Conservation (phyloP, 2,888 invertebrate genomes). For the Dolichopus griseipennis region DNA sequence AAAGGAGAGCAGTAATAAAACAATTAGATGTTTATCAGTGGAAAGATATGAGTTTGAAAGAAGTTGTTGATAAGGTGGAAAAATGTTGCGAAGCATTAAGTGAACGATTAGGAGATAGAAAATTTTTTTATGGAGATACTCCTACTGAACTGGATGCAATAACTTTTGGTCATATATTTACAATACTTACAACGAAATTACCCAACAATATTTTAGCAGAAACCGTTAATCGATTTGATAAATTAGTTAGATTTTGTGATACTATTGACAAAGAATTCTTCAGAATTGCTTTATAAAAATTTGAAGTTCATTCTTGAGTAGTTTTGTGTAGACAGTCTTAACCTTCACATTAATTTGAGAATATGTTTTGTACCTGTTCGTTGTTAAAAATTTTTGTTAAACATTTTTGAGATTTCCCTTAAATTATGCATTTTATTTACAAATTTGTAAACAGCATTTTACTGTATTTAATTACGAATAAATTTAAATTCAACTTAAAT, state of each 20-base stretch:
- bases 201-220: constrained; percentile 75
- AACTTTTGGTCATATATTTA: constrained; percentile 95
- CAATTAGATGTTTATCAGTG: constrained; percentile 72
- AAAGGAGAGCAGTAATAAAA: constrained; percentile 59
- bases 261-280: constrained; percentile 58
- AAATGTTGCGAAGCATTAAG: constrained; percentile 83
- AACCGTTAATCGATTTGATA: constrained; percentile 65
- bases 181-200: constrained; percentile 80
- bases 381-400: too few relatives aligned
- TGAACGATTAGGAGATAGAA: constrained; percentile 67
- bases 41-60: constrained; percentile 67
- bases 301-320: background rate
- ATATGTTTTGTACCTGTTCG: too few relatives aligned
- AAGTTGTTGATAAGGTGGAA: constrained; percentile 61
- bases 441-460: background rate
- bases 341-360: too few relatives aligned
- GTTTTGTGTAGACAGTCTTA: too few relatives aligned
- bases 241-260: constrained; percentile 71
- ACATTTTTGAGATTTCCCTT: too few relatives aligned
- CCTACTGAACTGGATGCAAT: constrained; percentile 94
- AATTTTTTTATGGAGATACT: constrained; percentile 74
- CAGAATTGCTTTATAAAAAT: background rate
- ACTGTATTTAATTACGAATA: background rate
- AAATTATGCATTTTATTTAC: background rate
- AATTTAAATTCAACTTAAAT: background rate